Conservation (phyloP, 2,113 vertebrate genomes). For the Erythrolamprus reginae region DNA sequence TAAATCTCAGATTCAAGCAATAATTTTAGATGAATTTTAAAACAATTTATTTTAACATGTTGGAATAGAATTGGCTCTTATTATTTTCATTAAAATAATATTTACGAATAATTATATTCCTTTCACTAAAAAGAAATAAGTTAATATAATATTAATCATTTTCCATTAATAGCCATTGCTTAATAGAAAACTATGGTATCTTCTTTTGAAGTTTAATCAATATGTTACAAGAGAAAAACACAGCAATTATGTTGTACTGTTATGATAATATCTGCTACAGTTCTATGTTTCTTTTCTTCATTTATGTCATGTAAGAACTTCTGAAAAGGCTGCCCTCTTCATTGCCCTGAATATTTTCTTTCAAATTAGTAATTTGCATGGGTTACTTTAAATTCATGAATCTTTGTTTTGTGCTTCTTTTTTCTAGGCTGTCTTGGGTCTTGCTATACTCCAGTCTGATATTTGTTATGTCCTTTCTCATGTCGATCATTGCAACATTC, state of each 20-base stretch:
- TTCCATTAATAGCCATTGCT: not conserved
- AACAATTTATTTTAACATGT: not conserved
- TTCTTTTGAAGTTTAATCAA: not conserved
- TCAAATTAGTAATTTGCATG: not conserved
- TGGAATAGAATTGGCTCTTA: not conserved
- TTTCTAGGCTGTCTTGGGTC: constrained; percentile 91
- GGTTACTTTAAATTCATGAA: not conserved
- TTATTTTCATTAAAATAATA: not conserved
- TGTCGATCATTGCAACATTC: constrained; percentile 87
- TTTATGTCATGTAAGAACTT: not conserved
- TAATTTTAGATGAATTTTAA: not conserved
- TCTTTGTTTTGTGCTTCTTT: not conserved
- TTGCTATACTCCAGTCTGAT: constrained; percentile 87
- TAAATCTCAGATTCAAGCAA: not conserved
- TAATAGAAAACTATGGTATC: not conserved
- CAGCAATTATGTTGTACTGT: not conserved
- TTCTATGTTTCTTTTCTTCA: not conserved
- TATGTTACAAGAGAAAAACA: not conserved
- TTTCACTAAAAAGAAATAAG: not conserved
- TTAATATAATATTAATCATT: not conserved
- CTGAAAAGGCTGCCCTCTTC: not conserved
- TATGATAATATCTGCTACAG: not conserved
- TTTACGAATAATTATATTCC: not conserved
- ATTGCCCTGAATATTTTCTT: constrained; percentile 11
- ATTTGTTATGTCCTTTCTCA: constrained; percentile 89